These are phyloP conservation scores for Adrianichthys oophorus DNA, from an alignment of 2,797 vertebrate species.

Conservation along the genomic window DNA sequence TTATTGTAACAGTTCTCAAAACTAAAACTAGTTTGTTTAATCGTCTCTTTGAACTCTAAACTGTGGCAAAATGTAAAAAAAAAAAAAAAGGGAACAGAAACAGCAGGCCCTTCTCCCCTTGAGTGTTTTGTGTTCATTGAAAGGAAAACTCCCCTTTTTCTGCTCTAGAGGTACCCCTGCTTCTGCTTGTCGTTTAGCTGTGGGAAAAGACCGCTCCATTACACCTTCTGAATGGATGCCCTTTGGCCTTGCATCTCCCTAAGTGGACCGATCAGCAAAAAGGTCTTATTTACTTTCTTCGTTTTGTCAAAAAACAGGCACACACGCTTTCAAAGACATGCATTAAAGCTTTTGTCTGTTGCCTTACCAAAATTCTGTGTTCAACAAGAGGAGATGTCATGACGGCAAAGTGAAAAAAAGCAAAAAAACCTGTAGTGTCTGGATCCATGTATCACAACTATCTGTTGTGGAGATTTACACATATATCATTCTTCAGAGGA, in stretches of 20 bases:
- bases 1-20: too few relatives aligned
- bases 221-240: constrained; percentile 72
- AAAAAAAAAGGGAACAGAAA: constrained; percentile 12
- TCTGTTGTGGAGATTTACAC: too few relatives aligned
- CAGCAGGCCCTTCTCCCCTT: constrained; percentile 34
- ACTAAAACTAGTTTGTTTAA: too few relatives aligned
- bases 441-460: constrained; percentile 18
- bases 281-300: constrained; percentile 42
- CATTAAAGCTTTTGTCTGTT: constrained; percentile 13
- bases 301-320: constrained; percentile 15
- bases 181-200: constrained; percentile 62
- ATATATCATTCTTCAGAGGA: too few relatives aligned
- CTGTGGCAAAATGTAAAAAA: constrained; percentile 24
- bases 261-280: constrained; percentile 58
- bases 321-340: constrained; percentile 25
- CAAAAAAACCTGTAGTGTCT: constrained; percentile 24
- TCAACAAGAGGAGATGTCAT: constrained; percentile 23
- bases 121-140: constrained; percentile 39
- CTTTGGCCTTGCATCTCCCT: constrained; percentile 46
- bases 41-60: too few relatives aligned
- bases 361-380: constrained; percentile 12
- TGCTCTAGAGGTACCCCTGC: constrained; percentile 51
- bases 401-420: constrained; percentile 13
- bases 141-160: constrained; percentile 39
- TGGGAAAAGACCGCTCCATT: constrained; percentile 73